phyloP scores from a whole-genome alignment of 64 coral and sea anemone genomes.

The Anthopleura sola region DNA sequence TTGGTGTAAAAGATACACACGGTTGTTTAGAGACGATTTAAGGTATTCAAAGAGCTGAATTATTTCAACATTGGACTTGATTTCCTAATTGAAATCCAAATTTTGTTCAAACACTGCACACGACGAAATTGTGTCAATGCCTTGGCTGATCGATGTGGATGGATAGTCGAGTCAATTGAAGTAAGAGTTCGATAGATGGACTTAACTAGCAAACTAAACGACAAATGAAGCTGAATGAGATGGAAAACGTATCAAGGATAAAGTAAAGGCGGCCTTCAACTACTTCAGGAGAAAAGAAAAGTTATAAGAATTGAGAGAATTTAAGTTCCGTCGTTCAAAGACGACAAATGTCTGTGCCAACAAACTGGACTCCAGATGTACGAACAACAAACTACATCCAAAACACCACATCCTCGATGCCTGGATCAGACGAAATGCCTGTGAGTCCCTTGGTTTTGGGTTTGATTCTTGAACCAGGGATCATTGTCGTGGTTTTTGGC shows the following conservation, averaged over 20 bases:
- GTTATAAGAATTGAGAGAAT: not conserved
- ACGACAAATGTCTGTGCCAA: not conserved
- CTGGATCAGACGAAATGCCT: not conserved
- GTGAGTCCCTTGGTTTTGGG: constrained; percentile 33
- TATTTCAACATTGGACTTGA: constrained; percentile 12
- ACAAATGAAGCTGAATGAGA: not conserved
- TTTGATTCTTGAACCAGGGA: constrained; percentile 49
- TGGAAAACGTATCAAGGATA: not conserved
- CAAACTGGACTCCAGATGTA: not conserved
- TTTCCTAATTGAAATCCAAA: constrained; percentile 10
- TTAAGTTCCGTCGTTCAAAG: not conserved
- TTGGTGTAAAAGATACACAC: not conserved
- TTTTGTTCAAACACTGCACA: not conserved
- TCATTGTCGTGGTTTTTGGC: constrained; percentile 42
- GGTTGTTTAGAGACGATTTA: constrained; percentile 9
- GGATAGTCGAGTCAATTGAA: not conserved
- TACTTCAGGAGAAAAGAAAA: too few relatives aligned
- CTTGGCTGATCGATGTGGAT: not conserved
- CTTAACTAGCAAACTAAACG: too few relatives aligned
- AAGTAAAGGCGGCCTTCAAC: not conserved
- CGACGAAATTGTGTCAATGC: not conserved
- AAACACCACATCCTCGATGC: not conserved
- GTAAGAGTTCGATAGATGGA: not conserved
- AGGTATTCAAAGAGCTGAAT: constrained; percentile 1
- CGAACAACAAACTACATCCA: not conserved